Evolutionary conservation across 2,888 invertebrate species (phyloP).

Genomic region (Dolichopus griseipennis): DNA sequence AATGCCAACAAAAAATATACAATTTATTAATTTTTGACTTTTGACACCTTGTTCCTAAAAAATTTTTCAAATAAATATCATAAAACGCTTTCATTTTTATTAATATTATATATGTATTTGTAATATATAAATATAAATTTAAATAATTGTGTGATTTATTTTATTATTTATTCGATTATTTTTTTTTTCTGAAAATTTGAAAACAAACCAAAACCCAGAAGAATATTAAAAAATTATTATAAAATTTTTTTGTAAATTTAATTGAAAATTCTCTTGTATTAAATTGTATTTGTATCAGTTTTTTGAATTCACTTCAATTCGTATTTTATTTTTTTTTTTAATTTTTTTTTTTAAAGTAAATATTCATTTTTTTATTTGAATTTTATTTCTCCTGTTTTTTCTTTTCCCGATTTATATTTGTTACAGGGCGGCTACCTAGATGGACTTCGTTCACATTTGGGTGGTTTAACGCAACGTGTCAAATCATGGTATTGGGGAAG

Average conservation of each 20-base stretch:
- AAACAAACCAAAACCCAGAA: constrained; percentile 12
- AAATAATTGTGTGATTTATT: too few relatives aligned
- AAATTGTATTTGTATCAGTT: background rate
- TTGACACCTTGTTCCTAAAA: too few relatives aligned
- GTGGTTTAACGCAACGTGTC: constrained; percentile 93
- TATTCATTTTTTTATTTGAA: constrained; percentile 34
- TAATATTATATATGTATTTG: too few relatives aligned
- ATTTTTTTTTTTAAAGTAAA: background rate
- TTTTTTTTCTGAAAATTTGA: too few relatives aligned
- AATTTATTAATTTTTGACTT: too few relatives aligned
- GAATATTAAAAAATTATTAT: constrained; percentile 9
- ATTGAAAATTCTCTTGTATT: background rate
- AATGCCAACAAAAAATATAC: too few relatives aligned
- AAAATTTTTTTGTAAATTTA: too few relatives aligned
- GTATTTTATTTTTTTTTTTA: background rate
- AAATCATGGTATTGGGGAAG: constrained; percentile 96
- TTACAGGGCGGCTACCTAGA: constrained; percentile 87
- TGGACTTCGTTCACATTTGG: constrained; percentile 89
- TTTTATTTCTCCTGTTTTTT: constrained; percentile 30
- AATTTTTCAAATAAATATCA: too few relatives aligned
- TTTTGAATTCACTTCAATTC: too few relatives aligned
- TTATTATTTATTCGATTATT: too few relatives aligned
- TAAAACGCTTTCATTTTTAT: too few relatives aligned
- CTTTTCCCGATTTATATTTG: constrained; percentile 31
- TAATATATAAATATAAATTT: too few relatives aligned